Evolutionary conservation across 2,113 vertebrate species (phyloP), one percentile per base, ranked within the genome.

Genomic region (Hippocampus zosterae): DNA sequence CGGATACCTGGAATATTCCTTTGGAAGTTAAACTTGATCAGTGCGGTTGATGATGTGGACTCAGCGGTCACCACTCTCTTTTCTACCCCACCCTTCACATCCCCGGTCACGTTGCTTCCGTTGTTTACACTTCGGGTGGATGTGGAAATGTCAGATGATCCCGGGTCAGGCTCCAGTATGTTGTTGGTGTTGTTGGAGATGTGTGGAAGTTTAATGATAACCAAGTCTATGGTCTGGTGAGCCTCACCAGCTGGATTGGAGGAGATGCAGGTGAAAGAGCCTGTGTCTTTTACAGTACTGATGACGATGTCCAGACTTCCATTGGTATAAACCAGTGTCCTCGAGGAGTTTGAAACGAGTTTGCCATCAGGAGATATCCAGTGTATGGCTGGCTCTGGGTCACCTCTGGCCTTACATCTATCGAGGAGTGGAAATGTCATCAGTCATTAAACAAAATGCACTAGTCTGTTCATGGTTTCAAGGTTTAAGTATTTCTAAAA

Each of bases 11-110:
- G 97, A 72, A 99, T 98, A 85, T 95, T 99, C 91, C 96, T 96
- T 91, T 99, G 97, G 84, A 99, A 98, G 89, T 98, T 96, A 85
- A 99, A 99, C 84, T 98, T 98, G 73, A 99, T 95, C 65, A 99
- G 92, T 1, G 92, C 97, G 0, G 96, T 98, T 1, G 97, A 99
- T 0, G 97, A 96, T 0, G 96, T 97, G n/a, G 96, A 95, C 86
- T 99, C 97, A 0, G 96, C 96, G 0, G 96, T 92, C 0, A 98
- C 96, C 85, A 99, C 96, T 81, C 95, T 93, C 87, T 93, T 95
- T 65, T 98, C 97, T 29, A 90, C 93, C 42, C 91, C 95, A 0
- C 93, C 84, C 86, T 99, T 99, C 8, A 93, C 92, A 46, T 99
- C 96, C 3, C 93, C 95, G 0, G 96, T 97, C 81, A 93, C 94